Evolutionary conservation across 2,888 invertebrate genomes (phyloP), one percentile per base, ranked within the genome.

Genomic region (Cheilosia scutellata): DNA sequence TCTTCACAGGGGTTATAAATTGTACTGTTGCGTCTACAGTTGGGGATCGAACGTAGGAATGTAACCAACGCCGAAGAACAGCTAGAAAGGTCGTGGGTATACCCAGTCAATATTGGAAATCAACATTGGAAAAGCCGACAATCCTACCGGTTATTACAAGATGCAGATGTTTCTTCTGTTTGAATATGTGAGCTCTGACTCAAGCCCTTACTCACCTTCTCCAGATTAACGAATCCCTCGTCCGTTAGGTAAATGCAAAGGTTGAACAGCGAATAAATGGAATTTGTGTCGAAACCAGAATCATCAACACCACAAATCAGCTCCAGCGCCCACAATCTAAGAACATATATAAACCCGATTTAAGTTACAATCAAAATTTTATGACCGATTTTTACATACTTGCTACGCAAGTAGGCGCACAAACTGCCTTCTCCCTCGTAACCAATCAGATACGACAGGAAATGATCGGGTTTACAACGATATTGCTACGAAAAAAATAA

Each of bases 351-450:
- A 37, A 37, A 9, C 37, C 11, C 11, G 37, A 4, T 37, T 37
- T 37, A 11, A 11, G 11, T 37, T 37, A 11, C 4, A 11, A 37
- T 37, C 11, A 0, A 37, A 37, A 37, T 16, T 27, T 5, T 27
- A 27, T 49, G 2, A 16, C 29, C 37, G 37, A 6, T 11, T 5
- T 42, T 27, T 7, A 9, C 57, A 57, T 90, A 95, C 95, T 95
- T 96, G 89, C 95, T 95, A 76, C 95, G 94, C 27, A 97, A 93
- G 90, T 95, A 96, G 0, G 96, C 95, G 2, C 96, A 94, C n/a
- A 97, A 92, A 88, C 97, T 97, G 74, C 97, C 97, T 89, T 95
- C 95, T 1, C 98, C 98, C 91, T 98, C 97, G 91, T 98, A 96
- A 0, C 96, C 97, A 4, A 98, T 92, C n/a, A 98, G 91, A 91